A percentile compares a stretch with the other conserved stretches of the same genome.
Conservation (phyloP, 1,140 invertebrate genomes). For the Leptoteleia sp. region DNA sequence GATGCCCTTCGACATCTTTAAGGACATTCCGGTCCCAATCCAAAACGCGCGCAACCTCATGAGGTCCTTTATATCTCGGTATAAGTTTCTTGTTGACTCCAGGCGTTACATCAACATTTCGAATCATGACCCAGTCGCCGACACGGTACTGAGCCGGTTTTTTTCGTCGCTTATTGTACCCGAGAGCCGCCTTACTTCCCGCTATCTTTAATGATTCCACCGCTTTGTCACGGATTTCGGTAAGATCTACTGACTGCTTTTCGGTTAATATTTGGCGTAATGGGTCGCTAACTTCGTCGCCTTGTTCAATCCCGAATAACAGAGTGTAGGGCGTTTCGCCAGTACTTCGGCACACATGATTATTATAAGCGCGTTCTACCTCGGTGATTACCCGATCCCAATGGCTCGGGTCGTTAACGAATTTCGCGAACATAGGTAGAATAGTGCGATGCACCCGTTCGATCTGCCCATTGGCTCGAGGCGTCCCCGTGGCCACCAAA, state of each 20-base stretch:
- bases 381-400: neutral
- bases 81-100: constrained; percentile 1
- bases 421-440: constrained; percentile 1
- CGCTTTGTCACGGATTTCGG: no score
- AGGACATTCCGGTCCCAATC: neutral
- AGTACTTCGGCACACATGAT: neutral
- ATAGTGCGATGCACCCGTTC: neutral
- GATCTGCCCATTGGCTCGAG: neutral
- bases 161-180: neutral
- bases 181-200: no score
- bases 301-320: neutral
- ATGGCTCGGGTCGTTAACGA: neutral
- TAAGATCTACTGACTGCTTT: no score
- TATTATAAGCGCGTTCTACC: neutral
- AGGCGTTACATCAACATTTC: neutral
- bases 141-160: neutral
- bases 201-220: no score
- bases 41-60: neutral
- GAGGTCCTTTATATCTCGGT: neutral
- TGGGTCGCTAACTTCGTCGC: neutral
- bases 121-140: neutral
- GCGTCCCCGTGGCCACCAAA: neutral
- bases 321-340: neutral
- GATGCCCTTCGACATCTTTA: neutral
- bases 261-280: no score